phyloP scores from a whole-genome alignment of 2,797 vertebrate genomes.

The Aplochiton taeniatus region DNA sequence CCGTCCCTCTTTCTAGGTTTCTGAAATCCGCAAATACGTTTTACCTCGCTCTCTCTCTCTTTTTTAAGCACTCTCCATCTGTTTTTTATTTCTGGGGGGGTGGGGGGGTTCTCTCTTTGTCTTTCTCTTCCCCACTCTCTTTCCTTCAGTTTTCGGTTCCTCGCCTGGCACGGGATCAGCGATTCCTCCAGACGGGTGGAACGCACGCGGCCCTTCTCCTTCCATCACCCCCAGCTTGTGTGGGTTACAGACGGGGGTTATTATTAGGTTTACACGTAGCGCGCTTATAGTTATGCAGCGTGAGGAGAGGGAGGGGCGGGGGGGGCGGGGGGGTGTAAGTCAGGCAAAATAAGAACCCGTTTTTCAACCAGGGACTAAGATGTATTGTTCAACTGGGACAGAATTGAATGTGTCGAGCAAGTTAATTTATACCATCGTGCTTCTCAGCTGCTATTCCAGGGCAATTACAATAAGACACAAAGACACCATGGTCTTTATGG shows the following conservation, averaged over 20 bases:
- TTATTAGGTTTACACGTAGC: slow-evolving; percentile 78
- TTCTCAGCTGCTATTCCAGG: slow-evolving; percentile 36
- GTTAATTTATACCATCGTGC: slow-evolving; percentile 74
- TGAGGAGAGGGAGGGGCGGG: slow-evolving; percentile 69
- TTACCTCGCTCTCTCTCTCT: not conserved
- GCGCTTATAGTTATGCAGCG: slow-evolving; percentile 68
- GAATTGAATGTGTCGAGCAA: slow-evolving; percentile 64
- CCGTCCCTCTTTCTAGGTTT: not conserved
- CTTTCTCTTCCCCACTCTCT: not conserved
- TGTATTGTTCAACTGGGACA: slow-evolving; percentile 70
- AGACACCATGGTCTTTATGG: slow-evolving; percentile 63
- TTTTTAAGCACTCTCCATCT: not conserved
- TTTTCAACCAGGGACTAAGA: slow-evolving; percentile 64
- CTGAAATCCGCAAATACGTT: too few species aligned
- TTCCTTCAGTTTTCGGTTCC: not conserved
- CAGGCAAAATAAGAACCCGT: slow-evolving; percentile 60
- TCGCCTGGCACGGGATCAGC: not conserved
- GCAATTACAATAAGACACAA: slow-evolving; percentile 64
- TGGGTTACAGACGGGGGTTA: slow-evolving; percentile 70
- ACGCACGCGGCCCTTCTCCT: slow-evolving; percentile 40
- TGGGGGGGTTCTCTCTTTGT: not conserved
- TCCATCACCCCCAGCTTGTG: slow-evolving; percentile 53
- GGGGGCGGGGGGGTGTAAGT: too few species aligned
- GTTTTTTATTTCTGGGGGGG: too few species aligned
- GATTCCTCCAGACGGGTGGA: not conserved